phyloP scores from a whole-genome alignment of 2,888 invertebrate species.

The Xestia rhomboidea region DNA sequence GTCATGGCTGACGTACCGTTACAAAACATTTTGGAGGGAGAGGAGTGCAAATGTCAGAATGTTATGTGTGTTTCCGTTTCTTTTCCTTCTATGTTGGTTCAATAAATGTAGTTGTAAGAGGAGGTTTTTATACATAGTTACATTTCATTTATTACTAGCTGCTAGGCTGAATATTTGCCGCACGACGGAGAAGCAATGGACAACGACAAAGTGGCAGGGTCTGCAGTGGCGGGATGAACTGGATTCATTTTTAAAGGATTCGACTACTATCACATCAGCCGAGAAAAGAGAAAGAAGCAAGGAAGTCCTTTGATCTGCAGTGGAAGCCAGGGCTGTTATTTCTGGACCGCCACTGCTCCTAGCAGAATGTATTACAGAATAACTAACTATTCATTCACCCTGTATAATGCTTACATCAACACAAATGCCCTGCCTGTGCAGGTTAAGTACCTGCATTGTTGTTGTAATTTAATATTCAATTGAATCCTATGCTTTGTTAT shows the following conservation, averaged over 20 bases:
- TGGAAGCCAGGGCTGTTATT: neutral
- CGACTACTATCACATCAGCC: neutral
- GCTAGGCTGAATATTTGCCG: neutral
- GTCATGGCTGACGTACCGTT: conserved; percentile 23
- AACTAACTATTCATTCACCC: neutral
- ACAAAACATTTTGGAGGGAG: conserved; percentile 27
- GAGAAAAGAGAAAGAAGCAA: neutral
- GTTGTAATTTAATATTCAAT: neutral
- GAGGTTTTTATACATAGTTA: neutral
- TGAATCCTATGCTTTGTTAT: neutral
- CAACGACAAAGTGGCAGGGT: neutral
- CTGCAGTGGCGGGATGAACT: neutral
- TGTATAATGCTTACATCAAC: neutral
- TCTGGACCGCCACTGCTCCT: neutral
- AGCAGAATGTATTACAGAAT: neutral
- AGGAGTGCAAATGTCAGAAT: conserved; percentile 13
- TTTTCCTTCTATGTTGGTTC: neutral
- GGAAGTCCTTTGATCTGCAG: neutral
- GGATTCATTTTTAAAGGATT: neutral
- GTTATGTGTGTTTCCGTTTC: conserved; percentile 7
- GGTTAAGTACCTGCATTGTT: too few relatives aligned
- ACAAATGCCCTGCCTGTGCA: neutral
- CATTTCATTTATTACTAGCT: neutral
- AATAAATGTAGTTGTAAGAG: neutral
- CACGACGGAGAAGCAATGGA: neutral